Percentiles rank a stretch among this genome's conserved stretches.
Conservation (phyloP, 2,113 vertebrate genomes). For the Ornithorhynchus anatinus region DNA sequence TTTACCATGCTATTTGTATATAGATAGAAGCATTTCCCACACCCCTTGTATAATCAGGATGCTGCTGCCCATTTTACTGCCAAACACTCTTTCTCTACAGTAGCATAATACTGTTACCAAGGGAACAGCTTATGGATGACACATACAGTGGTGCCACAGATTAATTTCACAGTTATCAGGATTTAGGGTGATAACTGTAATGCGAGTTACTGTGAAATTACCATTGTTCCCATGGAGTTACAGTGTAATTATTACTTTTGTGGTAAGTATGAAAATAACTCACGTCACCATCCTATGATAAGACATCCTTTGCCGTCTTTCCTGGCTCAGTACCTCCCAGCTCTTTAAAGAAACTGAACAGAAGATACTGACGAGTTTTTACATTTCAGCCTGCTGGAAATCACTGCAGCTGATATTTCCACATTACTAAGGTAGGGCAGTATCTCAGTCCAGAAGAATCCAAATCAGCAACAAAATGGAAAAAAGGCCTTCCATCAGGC, state of each 20-base stretch:
- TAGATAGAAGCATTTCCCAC: conserved; percentile 54
- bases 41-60: conserved; percentile 60
- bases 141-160: conserved; percentile 69
- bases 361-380: too few species aligned
- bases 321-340: conserved; percentile 37
- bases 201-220: conserved; percentile 70
- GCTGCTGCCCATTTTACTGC: conserved; percentile 64
- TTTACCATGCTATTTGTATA: conserved; percentile 57
- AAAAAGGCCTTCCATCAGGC: too few species aligned
- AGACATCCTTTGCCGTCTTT: too few species aligned
- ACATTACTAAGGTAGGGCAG: too few species aligned
- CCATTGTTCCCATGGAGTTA: conserved; percentile 73
- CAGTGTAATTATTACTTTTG: conserved; percentile 73
- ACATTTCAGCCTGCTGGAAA: too few species aligned
- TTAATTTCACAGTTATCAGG: conserved; percentile 79
- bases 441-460: too few species aligned
- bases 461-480: too few species aligned
- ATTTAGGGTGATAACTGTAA: conserved; percentile 69
- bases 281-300: conserved; percentile 36
- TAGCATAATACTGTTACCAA: conserved; percentile 71
- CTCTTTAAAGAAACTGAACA: too few species aligned
- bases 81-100: conserved; percentile 67
- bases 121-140: conserved; percentile 73
- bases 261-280: conserved; percentile 71
- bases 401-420: too few species aligned